Evolutionary conservation across 2,888 invertebrate genomes (phyloP).

Genomic region (Diarsia mendica): DNA sequence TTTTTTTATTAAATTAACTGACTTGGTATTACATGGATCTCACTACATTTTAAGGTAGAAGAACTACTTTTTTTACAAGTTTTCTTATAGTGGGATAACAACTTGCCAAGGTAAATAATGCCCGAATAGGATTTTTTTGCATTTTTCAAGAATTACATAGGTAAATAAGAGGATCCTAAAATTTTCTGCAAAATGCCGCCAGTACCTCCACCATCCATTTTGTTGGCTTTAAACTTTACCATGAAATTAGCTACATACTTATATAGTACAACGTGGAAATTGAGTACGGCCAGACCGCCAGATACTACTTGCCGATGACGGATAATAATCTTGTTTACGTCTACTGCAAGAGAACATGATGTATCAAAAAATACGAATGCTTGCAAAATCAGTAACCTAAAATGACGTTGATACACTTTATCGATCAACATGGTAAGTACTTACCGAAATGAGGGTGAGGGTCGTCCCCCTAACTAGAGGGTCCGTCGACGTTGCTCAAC

Average conservation of each 20-base stretch:
- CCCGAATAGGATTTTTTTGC: neutral
- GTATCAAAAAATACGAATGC: neutral
- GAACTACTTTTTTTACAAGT: no score
- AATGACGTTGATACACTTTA: constrained; percentile 5
- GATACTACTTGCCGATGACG: neutral
- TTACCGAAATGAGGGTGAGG: constrained; percentile 31
- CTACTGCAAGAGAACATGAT: constrained; percentile 5
- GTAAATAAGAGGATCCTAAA: neutral
- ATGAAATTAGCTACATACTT: neutral
- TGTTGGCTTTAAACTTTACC: neutral
- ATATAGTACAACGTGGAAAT: neutral
- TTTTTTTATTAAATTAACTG: no score
- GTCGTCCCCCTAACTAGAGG: constrained; percentile 28
- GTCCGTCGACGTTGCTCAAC: neutral
- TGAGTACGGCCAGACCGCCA: neutral
- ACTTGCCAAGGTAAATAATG: neutral
- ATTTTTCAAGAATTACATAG: neutral
- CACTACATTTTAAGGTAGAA: no score
- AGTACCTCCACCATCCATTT: neutral
- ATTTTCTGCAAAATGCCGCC: neutral
- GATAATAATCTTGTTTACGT: neutral
- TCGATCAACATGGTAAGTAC: constrained; percentile 19
- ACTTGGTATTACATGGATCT: no score
- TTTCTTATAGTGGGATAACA: neutral
- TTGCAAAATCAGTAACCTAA: neutral